Conservation (phyloP, 2,888 invertebrate genomes). For the Lissocephala sabroskyi region DNA sequence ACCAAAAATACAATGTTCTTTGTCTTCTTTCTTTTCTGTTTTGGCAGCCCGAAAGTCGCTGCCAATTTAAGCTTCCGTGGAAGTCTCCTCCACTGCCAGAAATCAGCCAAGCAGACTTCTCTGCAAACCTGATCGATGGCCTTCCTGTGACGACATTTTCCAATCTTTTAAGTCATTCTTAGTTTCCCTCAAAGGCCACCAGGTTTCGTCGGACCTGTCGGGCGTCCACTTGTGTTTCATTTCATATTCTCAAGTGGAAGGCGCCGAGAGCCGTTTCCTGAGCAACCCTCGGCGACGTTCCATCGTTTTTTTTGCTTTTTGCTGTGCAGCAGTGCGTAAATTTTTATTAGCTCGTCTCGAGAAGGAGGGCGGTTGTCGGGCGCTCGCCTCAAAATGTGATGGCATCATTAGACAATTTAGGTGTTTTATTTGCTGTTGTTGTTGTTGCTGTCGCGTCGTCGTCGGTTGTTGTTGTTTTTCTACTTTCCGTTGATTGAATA, state of each 20-base stretch:
- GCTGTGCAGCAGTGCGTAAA: constrained; percentile 41
- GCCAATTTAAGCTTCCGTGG: too few species aligned
- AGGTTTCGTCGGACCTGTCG: too few species aligned
- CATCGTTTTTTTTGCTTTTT: constrained; percentile 2
- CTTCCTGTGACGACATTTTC: too few species aligned
- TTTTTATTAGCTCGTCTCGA: constrained; percentile 43
- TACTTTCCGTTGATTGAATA: constrained; percentile 49
- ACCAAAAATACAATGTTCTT: too few species aligned
- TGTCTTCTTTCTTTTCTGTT: too few species aligned
- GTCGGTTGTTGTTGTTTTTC: not conserved
- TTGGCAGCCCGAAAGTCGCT: too few species aligned
- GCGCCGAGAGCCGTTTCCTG: constrained; percentile 38
- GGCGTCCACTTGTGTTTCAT: too few species aligned
- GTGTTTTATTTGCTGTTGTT: constrained; percentile 20
- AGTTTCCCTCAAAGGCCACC: too few species aligned
- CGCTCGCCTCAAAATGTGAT: constrained; percentile 39
- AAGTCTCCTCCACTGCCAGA: too few species aligned
- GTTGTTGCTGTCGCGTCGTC: constrained; percentile 2
- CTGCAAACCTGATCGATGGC: too few species aligned
- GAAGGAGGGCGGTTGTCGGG: not conserved
- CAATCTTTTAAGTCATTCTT: too few species aligned
- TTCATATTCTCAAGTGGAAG: constrained; percentile 28
- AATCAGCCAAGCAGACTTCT: too few species aligned
- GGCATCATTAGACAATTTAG: constrained; percentile 65
- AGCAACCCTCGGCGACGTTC: not conserved